Base-by-base conservation (phyloP, 2,888 invertebrate species). In the Lasioglossum vierecki region DNA sequence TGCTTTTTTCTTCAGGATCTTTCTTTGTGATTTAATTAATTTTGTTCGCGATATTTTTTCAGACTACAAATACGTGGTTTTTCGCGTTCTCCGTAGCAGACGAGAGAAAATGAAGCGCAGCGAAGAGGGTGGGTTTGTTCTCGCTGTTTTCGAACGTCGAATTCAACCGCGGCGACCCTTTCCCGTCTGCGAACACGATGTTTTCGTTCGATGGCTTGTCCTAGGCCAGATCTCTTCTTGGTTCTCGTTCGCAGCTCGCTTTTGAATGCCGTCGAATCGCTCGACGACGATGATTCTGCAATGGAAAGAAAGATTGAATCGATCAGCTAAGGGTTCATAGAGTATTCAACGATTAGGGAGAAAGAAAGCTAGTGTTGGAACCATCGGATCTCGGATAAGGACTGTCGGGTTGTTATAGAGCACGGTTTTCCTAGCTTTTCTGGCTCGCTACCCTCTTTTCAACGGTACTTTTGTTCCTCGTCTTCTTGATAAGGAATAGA, bases 281-380 rank as follows among this genome's bases (percentile, higher is more conserved):
- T 80, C 79, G 85, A 79, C 78, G 85, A 76, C 78, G 71, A 63
- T 63, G 63, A 30, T 60, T 68, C 85, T 85, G 85, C 6, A 84
- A 84, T 49, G 4, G 72, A 81, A 84, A 49, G 35, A 68, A 70
- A 75, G 49, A 72, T 79, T 41, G 35, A 60, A 75, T 76, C 68
- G 77, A 80, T 84, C 66, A 72, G 63, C 66, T 18, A 30, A 6
- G 30, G 18, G 63, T 63, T 63, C 30, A 30, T 30, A 63, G 15
- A 63, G 30, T 63, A 15, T 63, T 63, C 63, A 15, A 15, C 30
- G 63, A 30, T 63, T 63, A 63, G 63, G 15, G 30, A 30, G 6
- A 30, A 30, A 63, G 30, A 5, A 15, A 15, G 15, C 6, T 30
- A 63, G 6, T 15, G 30, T 57, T 63, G 15, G 63, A 15, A 63